A percentile compares a stretch with the other conserved stretches of the same genome.
Conservation (phyloP, 2,888 invertebrate genomes). For the Nebria salina region DNA sequence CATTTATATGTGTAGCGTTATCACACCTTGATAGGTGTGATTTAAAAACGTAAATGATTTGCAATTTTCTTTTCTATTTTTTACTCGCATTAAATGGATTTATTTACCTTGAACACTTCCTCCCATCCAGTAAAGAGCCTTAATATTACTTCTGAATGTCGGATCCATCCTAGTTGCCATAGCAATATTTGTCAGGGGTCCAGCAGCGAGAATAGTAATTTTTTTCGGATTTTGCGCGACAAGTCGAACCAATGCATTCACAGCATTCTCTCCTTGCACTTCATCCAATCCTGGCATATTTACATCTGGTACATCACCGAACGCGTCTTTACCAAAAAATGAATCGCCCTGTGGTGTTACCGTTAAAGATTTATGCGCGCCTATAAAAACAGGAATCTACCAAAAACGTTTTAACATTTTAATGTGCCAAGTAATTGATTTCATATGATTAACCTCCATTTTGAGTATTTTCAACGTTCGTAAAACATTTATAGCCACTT, state of each 20-base stretch:
- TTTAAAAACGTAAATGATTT: too few species aligned
- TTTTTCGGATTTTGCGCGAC: constrained; percentile 56
- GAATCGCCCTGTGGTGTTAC: constrained; percentile 51
- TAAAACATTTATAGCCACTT: constrained; percentile 65
- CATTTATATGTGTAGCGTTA: too few species aligned
- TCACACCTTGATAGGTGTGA: too few species aligned
- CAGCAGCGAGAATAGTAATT: constrained; percentile 60
- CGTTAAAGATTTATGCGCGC: constrained; percentile 58
- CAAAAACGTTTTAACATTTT: neutral
- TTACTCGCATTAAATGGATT: too few species aligned
- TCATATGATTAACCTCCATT: constrained; percentile 53
- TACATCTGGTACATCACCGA: constrained; percentile 63
- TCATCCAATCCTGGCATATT: constrained; percentile 55
- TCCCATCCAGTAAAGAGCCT: constrained; percentile 59
- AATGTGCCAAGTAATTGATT: too few species aligned
- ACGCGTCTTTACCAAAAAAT: constrained; percentile 64
- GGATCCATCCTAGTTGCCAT: constrained; percentile 62
- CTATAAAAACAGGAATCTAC: constrained; percentile 65
- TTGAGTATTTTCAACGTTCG: constrained; percentile 61
- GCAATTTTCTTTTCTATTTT: too few species aligned
- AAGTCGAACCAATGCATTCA: constrained; percentile 60
- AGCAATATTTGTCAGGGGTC: constrained; percentile 68
- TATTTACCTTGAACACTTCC: constrained; percentile 54
- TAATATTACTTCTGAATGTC: constrained; percentile 54
- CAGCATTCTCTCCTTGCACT: constrained; percentile 60